These are phyloP conservation scores for Strigops habroptila DNA, from an alignment of 2,113 vertebrate species.

Conservation along the genomic window DNA sequence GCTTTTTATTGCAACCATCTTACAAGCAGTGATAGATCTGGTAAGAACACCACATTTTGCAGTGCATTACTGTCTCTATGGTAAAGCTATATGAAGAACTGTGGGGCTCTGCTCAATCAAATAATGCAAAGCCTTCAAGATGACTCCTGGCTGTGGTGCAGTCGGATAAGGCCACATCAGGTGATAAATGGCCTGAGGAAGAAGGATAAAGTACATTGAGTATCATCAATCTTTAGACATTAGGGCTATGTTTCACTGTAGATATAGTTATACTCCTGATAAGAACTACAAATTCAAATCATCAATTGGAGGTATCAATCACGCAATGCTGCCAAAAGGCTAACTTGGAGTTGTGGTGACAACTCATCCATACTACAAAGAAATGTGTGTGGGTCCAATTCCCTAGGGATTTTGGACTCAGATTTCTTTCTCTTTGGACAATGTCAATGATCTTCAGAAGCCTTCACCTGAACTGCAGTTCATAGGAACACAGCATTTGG, in stretches of 20 bases:
- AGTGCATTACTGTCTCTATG: neutral
- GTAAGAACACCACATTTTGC: neutral
- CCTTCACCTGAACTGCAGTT: neutral
- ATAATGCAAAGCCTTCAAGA: neutral
- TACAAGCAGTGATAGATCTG: neutral
- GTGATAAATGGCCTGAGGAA: neutral
- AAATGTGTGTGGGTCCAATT: accelerated
- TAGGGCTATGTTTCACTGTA: neutral
- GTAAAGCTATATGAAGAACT: neutral
- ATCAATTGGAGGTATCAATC: accelerated
- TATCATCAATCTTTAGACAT: neutral
- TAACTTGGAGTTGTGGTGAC: too few species aligned
- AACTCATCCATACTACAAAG: neutral
- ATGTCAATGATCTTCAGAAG: neutral
- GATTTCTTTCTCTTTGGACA: neutral
- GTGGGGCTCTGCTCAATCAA: neutral
- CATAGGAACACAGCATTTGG: neutral
- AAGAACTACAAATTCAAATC: neutral
- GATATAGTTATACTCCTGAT: neutral
- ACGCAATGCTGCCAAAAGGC: neutral
- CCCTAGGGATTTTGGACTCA: neutral
- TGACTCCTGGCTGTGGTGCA: neutral
- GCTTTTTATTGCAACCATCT: neutral
- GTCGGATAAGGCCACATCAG: neutral
- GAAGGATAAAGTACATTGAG: neutral